Evolutionary conservation across 2,888 invertebrate genomes (phyloP), one percentile per base, ranked within the genome.

Genomic region (Aquatica leii): DNA sequence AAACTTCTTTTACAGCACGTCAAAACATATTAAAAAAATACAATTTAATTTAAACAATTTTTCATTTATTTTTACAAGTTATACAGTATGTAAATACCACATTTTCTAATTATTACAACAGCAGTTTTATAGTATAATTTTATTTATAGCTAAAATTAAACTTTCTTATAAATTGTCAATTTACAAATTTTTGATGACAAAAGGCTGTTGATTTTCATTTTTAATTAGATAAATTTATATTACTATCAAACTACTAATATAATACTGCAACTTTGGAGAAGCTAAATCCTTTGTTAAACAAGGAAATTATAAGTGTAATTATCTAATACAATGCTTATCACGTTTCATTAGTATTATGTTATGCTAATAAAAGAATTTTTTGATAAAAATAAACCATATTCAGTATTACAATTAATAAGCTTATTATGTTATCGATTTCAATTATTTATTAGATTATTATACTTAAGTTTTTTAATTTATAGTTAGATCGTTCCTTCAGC

Each of bases 231-330:
- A 18, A 46, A 11, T 46, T 46, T 11, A 8, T 59, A 63, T 35
- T 46, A 35, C 54, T 40, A 49, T 43, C 12, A 35, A 49, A 63
- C 63, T 63, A 63, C 59, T 34, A 51, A 35, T 50, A 63, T 59
- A 63, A 59, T 63, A 59, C 59, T 63, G 63, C 34, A 17, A 11
- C 17, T 11, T 46, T 46, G 18, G 15, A 46, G 17, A 46, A 46
- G 46, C 46, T 46, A 46, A 14, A 6, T 8, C 15, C 15, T 46
- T 37, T 37, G 12, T 18, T 46, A 18, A 18, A 46, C 24, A 24
- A 24, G 24, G 24, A 24, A 24, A 24, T 24, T 20, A 18, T 46
- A 46, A 46, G 18, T 18, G n/a, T n/a, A 46, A 18, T 6, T 18
- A 18, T 46, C 15, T 41, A 14, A 41, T 37, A 17, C 18, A 46